A percentile compares a stretch with the other conserved stretches of the same genome.
Evolutionary conservation across 2,888 invertebrate genomes (phyloP).

Genomic region (Labia minor): DNA sequence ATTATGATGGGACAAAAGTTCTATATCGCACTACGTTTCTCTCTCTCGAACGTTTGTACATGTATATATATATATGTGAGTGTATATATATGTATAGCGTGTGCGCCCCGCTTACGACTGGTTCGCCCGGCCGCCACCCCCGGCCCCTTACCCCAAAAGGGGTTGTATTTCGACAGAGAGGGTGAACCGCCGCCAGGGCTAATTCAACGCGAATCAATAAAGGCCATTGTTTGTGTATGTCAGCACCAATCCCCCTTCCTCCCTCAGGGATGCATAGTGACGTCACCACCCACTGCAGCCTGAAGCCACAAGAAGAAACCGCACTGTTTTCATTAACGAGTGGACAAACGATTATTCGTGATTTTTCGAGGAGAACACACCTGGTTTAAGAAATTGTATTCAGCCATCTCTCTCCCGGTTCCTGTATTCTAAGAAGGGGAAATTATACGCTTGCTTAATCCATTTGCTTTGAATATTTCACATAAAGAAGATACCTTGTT

Average conservation of each 20-base stretch:
- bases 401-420: no score
- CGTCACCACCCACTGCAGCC: not conserved
- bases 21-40: not conserved
- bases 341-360: not conserved
- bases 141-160: not conserved
- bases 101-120: not conserved
- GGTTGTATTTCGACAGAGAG: not conserved
- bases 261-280: not conserved
- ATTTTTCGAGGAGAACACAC: no score
- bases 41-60: not conserved
- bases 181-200: constrained; percentile 3
- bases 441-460: no score
- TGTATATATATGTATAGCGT: constrained; percentile 3
- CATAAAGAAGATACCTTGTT: no score
- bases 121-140: no score
- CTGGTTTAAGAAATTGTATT: no score
- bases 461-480: no score
- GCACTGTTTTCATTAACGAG: not conserved
- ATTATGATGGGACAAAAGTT: constrained; percentile 7
- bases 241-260: not conserved
- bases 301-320: not conserved
- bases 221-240: constrained; percentile 13
- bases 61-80: no score
- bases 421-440: no score
- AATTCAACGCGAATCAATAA: constrained; percentile 13